Conservation (phyloP, 2,888 invertebrate genomes). For the Meghimatium bilineatum region DNA sequence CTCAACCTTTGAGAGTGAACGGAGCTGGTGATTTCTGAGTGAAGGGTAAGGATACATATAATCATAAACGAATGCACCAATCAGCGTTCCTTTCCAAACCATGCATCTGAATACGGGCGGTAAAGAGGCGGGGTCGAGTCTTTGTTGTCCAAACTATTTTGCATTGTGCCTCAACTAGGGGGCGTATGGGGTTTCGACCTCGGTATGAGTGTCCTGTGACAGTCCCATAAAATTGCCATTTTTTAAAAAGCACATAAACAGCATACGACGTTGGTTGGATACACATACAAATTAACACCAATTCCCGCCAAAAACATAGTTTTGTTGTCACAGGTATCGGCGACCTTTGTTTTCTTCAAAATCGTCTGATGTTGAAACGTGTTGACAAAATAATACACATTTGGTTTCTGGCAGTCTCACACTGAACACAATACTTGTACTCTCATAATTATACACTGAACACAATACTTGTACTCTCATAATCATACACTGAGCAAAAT, state of each 20-base stretch:
- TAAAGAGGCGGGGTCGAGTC: neutral
- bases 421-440: conserved; percentile 15
- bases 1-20: neutral
- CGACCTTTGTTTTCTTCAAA: neutral
- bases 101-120: neutral
- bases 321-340: conserved; percentile 19
- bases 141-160: conserved; percentile 2
- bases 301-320: neutral
- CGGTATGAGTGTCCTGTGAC: neutral
- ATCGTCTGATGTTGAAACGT: conserved; percentile 5
- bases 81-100: neutral
- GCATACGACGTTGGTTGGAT: neutral
- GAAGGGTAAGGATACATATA: neutral
- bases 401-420: neutral
- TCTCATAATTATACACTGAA: neutral
- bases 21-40: neutral
- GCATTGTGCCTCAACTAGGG: conserved; percentile 17
- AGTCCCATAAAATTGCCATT: conserved; percentile 2
- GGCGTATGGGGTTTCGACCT: conserved; percentile 19
- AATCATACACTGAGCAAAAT: conserved; percentile 1
- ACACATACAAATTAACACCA: neutral
- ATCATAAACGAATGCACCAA: neutral
- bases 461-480: conserved; percentile 11
- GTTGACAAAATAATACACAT: conserved; percentile 27
- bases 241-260: neutral